Conservation (phyloP, 2,888 invertebrate species). For the Iphiclides podalirius region DNA sequence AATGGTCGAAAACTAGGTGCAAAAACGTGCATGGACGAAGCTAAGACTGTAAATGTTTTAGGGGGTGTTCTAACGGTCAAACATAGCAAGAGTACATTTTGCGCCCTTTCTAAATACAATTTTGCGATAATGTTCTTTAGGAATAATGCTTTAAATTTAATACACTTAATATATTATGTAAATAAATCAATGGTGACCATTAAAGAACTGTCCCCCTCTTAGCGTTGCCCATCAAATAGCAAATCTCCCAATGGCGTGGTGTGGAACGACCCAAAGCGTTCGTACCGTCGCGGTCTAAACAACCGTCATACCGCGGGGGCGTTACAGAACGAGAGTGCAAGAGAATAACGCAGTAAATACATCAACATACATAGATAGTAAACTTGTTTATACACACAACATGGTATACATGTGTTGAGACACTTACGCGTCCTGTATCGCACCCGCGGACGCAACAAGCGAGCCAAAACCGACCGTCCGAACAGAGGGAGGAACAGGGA, state of each 20-base stretch:
- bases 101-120: too few relatives aligned
- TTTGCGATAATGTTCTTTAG: too few relatives aligned
- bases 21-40: constrained; percentile 7
- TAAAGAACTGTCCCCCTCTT: constrained; percentile 1
- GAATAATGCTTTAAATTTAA: too few relatives aligned
- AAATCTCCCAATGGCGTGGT: constrained; percentile 6
- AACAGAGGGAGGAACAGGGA: constrained; percentile 25
- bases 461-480: constrained; percentile 42
- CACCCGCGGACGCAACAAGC: constrained; percentile 24
- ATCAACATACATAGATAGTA: too few relatives aligned
- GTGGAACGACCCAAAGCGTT: constrained; percentile 17
- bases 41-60: constrained; percentile 9
- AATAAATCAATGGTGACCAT: too few relatives aligned
- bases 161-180: too few relatives aligned
- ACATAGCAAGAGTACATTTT: too few relatives aligned
- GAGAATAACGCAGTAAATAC: too few relatives aligned
- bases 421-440: too few relatives aligned
- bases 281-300: constrained; percentile 11
- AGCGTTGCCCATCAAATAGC: constrained; percentile 9
- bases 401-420: too few relatives aligned
- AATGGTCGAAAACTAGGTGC: constrained; percentile 3
- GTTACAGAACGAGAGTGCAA: too few relatives aligned
- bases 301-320: constrained; percentile 11
- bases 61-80: background rate
- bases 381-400: too few relatives aligned